Evolutionary conservation across 2,797 vertebrate genomes (phyloP).

Genomic region (Myiotriccus ornatus): DNA sequence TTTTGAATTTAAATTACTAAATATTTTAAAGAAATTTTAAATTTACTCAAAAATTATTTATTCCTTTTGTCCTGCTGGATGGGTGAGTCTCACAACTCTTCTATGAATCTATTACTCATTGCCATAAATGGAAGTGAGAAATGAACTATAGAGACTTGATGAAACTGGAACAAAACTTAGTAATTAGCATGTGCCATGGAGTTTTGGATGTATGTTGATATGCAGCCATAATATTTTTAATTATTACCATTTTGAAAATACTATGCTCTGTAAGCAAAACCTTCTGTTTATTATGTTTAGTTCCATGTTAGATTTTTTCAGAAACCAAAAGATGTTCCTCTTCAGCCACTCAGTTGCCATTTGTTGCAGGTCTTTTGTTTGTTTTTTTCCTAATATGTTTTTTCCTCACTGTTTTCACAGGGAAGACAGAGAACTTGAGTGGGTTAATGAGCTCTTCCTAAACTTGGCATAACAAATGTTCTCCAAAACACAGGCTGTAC

Average conservation of each 20-base stretch:
- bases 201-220: not conserved
- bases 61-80: not conserved
- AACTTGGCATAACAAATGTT: not conserved
- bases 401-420: not conserved
- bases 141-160: not conserved
- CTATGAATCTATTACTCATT: not conserved
- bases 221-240: not conserved
- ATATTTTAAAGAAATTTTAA: not conserved
- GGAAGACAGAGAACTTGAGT: not conserved
- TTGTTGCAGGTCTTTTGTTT: not conserved
- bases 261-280: not conserved
- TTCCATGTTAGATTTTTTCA: not conserved
- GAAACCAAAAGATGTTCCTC: not conserved
- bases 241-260: not conserved
- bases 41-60: not conserved
- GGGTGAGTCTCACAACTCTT: not conserved
- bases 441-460: not conserved
- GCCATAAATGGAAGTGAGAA: not conserved
- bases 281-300: not conserved
- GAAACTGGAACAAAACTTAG: not conserved
- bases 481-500: not conserved
- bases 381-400: not conserved
- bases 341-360: not conserved
- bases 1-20: not conserved
- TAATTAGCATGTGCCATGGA: not conserved